Conservation (phyloP, 2,888 invertebrate genomes). For the Ochropleura leucogaster region DNA sequence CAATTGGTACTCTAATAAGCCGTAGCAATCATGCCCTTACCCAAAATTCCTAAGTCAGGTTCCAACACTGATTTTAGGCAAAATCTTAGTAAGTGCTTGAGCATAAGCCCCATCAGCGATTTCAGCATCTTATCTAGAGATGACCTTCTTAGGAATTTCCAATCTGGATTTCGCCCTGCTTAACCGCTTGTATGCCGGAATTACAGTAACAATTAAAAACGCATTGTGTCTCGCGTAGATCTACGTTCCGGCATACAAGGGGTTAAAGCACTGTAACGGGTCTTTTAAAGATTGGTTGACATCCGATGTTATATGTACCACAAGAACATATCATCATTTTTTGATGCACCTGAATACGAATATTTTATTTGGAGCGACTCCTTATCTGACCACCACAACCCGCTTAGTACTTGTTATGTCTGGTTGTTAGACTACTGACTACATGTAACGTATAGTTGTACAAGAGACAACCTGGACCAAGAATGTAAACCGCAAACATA, state of each 20-base stretch:
- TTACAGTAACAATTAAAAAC: too few relatives aligned
- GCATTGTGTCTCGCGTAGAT: too few relatives aligned
- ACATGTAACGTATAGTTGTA: too few relatives aligned
- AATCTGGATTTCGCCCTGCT: not conserved
- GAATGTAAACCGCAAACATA: not conserved
- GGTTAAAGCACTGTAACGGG: not conserved
- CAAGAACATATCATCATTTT: too few relatives aligned
- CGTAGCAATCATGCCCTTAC: not conserved
- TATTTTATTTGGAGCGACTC: too few relatives aligned
- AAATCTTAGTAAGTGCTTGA: not conserved
- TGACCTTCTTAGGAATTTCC: not conserved
- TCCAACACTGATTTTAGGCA: not conserved
- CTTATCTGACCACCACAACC: too few relatives aligned
- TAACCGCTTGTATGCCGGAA: too few relatives aligned
- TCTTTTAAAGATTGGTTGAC: not conserved
- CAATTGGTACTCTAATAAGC: not conserved
- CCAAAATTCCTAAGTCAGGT: not conserved
- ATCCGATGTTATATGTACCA: not conserved
- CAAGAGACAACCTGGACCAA: too few relatives aligned
- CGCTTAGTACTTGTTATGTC: too few relatives aligned
- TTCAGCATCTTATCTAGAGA: not conserved
- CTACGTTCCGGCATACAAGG: too few relatives aligned
- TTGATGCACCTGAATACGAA: too few relatives aligned
- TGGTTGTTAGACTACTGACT: too few relatives aligned
- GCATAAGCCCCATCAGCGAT: not conserved